A percentile compares a stretch with the other conserved stretches of the same genome.
Conservation (phyloP, 2,888 invertebrate genomes). For the Anticlea derivata region DNA sequence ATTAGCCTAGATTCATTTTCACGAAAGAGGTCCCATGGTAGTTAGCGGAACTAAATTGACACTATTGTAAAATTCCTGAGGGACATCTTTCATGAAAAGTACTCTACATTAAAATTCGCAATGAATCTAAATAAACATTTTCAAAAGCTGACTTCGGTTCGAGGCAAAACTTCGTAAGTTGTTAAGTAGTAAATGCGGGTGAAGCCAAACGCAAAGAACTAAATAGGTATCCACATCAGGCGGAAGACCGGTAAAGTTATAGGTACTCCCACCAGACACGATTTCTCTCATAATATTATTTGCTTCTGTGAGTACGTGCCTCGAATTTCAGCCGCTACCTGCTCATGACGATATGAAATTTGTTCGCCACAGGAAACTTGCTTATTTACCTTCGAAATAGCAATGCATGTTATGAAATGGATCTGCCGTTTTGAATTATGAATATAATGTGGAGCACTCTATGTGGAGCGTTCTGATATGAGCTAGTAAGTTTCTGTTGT, state of each 20-base stretch:
- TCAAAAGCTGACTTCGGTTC: background rate
- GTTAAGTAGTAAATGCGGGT: slow-evolving; percentile 25
- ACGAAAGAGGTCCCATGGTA: too few species aligned
- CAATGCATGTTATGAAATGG: slow-evolving; percentile 53
- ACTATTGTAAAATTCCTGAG: too few species aligned
- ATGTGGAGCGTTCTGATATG: background rate
- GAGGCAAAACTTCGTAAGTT: slow-evolving; percentile 27
- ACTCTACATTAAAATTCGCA: background rate
- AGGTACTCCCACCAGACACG: slow-evolving; percentile 65
- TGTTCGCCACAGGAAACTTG: slow-evolving; percentile 61
- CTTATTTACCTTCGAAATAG: slow-evolving; percentile 64
- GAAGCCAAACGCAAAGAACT: slow-evolving; percentile 27
- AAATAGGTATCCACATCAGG: slow-evolving; percentile 30
- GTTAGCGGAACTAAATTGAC: too few species aligned
- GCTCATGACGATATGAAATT: slow-evolving; percentile 66
- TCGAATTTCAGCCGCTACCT: slow-evolving; percentile 61
- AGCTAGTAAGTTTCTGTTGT: background rate
- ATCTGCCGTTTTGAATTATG: slow-evolving; percentile 37
- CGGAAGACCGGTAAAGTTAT: slow-evolving; percentile 54
- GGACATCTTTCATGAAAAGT: too few species aligned
- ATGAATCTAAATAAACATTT: background rate
- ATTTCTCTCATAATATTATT: slow-evolving; percentile 73
- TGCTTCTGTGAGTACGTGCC: slow-evolving; percentile 65
- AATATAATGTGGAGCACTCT: slow-evolving; percentile 14
- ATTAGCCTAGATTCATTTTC: too few species aligned